Conservation (phyloP, 2,113 vertebrate species). For the Clarias gariepinus region DNA sequence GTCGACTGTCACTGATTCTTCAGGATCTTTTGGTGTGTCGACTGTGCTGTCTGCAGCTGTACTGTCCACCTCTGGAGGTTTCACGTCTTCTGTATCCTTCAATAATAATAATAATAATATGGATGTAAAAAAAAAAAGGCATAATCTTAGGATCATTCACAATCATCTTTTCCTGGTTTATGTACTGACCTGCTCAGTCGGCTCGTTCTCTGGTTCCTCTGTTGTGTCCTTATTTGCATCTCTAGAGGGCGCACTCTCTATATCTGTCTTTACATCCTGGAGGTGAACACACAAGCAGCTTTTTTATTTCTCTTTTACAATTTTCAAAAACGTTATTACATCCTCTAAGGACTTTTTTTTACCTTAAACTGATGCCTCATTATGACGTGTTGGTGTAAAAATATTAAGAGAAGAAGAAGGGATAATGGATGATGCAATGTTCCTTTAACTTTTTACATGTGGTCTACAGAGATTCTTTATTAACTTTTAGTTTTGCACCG, state of each 20-base stretch:
- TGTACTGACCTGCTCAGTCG: neutral
- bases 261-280: neutral
- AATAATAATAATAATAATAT: neutral
- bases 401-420: neutral
- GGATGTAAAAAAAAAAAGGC: neutral
- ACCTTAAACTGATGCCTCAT: neutral
- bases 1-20: too few relatives aligned
- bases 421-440: neutral
- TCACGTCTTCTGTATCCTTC: neutral
- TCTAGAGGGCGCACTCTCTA: conserved; percentile 8
- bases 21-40: neutral
- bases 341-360: neutral
- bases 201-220: neutral
- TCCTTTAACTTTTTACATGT: too few relatives aligned
- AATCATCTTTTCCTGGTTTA: neutral
- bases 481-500: neutral
- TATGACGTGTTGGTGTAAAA: neutral
- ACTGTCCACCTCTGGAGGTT: neutral
- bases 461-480: too few relatives aligned
- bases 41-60: neutral
- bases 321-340: neutral
- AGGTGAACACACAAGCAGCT: neutral
- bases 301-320: neutral
- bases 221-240: neutral
- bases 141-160: neutral